Percentiles rank a stretch among this genome's conserved stretches.
Conservation (phyloP, 2,113 vertebrate species). For the Chiloscyllium plagiosum region DNA sequence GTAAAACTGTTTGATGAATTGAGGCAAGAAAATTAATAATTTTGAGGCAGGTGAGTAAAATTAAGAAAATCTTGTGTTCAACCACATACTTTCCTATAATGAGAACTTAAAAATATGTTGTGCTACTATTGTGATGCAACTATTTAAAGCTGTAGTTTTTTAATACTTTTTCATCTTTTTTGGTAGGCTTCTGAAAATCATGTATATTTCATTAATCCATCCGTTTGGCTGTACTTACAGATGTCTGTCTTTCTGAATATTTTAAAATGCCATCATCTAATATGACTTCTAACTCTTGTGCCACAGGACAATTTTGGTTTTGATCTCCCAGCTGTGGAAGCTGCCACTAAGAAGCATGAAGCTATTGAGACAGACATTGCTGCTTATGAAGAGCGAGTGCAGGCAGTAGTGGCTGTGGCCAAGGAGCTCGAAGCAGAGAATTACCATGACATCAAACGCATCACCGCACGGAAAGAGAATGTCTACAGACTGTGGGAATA, state of each 20-base stretch:
- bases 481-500: conserved; percentile 94
- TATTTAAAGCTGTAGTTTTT: not conserved
- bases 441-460: conserved; percentile 90
- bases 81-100: not conserved
- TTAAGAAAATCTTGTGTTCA: not conserved
- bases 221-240: too few relatives aligned
- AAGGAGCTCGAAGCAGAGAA: conserved; percentile 80
- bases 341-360: conserved; percentile 90
- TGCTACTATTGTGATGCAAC: not conserved
- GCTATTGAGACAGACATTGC: conserved; percentile 94
- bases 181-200: not conserved
- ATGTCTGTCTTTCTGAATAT: not conserved
- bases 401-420: conserved; percentile 82
- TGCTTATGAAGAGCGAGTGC: conserved; percentile 86
- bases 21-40: not conserved
- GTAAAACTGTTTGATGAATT: not conserved
- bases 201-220: not conserved
- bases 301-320: conserved; percentile 92
- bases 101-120: not conserved
- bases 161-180: not conserved
- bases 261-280: not conserved
- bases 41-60: not conserved
- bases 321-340: conserved; percentile 94
- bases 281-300: conserved; percentile 2
- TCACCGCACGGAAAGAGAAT: conserved; percentile 81